phyloP scores from a whole-genome alignment of 2,113 vertebrate genomes.

The Siniperca chuatsi region DNA sequence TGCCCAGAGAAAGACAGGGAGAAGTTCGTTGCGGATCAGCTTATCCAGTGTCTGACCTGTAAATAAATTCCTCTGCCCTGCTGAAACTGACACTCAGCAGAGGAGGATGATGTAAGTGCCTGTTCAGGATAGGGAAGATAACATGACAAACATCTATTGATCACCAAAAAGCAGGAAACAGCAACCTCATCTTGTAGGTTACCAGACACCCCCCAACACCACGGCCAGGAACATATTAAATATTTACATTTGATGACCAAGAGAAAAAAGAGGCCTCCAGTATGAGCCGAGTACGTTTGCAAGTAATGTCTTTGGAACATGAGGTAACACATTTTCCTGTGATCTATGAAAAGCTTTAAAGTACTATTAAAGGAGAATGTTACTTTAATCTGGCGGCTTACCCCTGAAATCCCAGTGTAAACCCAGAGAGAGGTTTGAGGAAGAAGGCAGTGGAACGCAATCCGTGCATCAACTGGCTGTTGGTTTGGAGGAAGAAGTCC shows the following conservation, averaged over 20 bases:
- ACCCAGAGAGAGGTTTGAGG: slow-evolving; percentile 29
- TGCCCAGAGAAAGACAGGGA: slow-evolving; percentile 2
- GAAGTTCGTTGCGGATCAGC: slow-evolving; percentile 25
- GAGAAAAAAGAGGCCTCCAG: slow-evolving; percentile 46
- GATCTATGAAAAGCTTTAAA: slow-evolving; percentile 45
- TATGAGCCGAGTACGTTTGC: slow-evolving; percentile 9
- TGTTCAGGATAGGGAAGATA: slow-evolving; percentile 69
- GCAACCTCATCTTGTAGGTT: slow-evolving; percentile 74
- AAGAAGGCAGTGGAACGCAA: slow-evolving; percentile 26
- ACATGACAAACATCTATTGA: slow-evolving; percentile 78
- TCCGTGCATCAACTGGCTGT: slow-evolving; percentile 30
- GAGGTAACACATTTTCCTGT: slow-evolving; percentile 44
- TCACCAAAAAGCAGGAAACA: slow-evolving; percentile 70
- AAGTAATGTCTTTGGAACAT: slow-evolving; percentile 15
- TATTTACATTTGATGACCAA: slow-evolving; percentile 80
- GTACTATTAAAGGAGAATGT: slow-evolving; percentile 50
- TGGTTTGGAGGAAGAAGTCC: slow-evolving; percentile 60
- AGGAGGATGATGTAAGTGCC: slow-evolving; percentile 73
- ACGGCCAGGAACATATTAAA: slow-evolving; percentile 74
- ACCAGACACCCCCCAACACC: slow-evolving; percentile 73
- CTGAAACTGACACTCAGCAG: slow-evolving; percentile 72
- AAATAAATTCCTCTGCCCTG: slow-evolving; percentile 78
- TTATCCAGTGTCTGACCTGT: slow-evolving; percentile 74
- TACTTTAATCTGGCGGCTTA: slow-evolving; percentile 54
- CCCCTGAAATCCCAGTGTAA: slow-evolving; percentile 50